Percentiles rank a stretch among this genome's conserved stretches.
phyloP scores from a whole-genome alignment of 2,797 vertebrate genomes.

The Chromis chromis region DNA sequence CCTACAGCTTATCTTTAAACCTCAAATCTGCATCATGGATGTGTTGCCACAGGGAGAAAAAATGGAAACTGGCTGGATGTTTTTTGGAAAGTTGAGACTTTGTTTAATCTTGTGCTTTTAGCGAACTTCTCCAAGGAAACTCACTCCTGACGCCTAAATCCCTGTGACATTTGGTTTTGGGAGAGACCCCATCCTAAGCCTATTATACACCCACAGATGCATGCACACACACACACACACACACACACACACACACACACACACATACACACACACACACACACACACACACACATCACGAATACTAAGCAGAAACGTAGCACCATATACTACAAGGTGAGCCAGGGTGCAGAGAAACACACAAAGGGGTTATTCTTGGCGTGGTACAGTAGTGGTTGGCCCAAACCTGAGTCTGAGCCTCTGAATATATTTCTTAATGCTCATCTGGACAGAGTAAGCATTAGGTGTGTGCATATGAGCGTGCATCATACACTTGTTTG shows the following conservation, averaged over 20 bases:
- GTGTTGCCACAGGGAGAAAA: constrained; percentile 71
- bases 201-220: constrained; percentile 54
- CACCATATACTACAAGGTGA: constrained; percentile 71
- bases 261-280: constrained; percentile 37
- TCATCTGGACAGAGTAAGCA: constrained; percentile 54
- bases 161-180: constrained; percentile 79
- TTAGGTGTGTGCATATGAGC: constrained; percentile 7
- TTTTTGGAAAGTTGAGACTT: constrained; percentile 74
- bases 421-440: constrained; percentile 51
- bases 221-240: constrained; percentile 32
- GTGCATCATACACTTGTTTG: constrained; percentile 13
- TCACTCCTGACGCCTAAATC: constrained; percentile 74
- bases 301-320: constrained; percentile 70
- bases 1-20: constrained; percentile 78
- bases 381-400: constrained; percentile 59
- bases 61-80: constrained; percentile 63
- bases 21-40: constrained; percentile 44
- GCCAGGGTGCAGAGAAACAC: constrained; percentile 72
- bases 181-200: constrained; percentile 67
- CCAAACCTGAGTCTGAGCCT: constrained; percentile 28
- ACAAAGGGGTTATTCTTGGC: constrained; percentile 77
- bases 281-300: constrained; percentile 47
- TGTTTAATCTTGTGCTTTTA: constrained; percentile 79
- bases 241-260: constrained; percentile 35
- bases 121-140: constrained; percentile 74